Conservation (phyloP, 2,797 vertebrate genomes). For the Rhinoraja longicauda region DNA sequence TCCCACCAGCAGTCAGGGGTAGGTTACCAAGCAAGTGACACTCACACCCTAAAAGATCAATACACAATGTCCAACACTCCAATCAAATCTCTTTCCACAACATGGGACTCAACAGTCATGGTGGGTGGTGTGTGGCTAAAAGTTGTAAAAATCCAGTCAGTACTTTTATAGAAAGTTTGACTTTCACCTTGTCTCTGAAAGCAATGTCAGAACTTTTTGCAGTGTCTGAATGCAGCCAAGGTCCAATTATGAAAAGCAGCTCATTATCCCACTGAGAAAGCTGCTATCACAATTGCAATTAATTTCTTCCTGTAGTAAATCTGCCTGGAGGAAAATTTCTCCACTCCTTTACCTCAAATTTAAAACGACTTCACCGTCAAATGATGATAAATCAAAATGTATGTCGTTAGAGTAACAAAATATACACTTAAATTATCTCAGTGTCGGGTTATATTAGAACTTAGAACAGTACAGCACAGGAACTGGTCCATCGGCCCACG, state of each 20-base stretch:
- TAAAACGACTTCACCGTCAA: neutral
- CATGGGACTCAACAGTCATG: neutral
- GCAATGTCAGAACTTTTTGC: neutral
- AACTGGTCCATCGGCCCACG: too few species aligned
- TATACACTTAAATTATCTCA: neutral
- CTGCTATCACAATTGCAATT: neutral
- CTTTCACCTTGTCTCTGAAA: neutral
- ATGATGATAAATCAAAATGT: neutral
- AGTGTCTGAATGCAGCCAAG: neutral
- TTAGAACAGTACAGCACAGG: too few species aligned
- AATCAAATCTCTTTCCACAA: neutral
- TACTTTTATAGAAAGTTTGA: neutral
- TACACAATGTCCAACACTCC: too few species aligned
- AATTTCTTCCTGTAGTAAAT: neutral
- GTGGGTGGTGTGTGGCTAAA: neutral
- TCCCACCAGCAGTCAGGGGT: too few species aligned
- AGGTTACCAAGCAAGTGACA: too few species aligned
- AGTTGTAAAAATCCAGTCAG: neutral
- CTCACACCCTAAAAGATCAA: too few species aligned
- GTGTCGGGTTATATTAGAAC: neutral
- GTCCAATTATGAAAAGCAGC: neutral
- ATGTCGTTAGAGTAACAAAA: neutral
- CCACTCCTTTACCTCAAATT: neutral
- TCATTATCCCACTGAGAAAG: neutral
- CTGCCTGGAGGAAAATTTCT: neutral